Evolutionary conservation across 2,113 vertebrate genomes (phyloP).

Genomic region (Natator depressus): DNA sequence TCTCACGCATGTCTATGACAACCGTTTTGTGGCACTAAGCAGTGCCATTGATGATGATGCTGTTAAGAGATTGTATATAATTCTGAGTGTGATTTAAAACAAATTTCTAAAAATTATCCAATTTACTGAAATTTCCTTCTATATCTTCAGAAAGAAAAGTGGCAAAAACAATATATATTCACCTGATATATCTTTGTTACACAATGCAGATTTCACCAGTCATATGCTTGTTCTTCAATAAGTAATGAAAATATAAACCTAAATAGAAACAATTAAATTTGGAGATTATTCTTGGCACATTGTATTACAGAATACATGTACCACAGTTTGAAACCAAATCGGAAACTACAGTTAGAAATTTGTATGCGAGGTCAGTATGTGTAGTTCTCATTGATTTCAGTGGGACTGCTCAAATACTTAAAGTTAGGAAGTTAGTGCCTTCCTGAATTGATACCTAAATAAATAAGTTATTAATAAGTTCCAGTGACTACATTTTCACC

Average conservation of each 20-base stretch:
- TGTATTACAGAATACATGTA: neutral
- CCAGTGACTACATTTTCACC: neutral
- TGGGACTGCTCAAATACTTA: neutral
- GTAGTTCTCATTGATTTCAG: neutral
- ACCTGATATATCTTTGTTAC: neutral
- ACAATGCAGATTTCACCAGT: neutral
- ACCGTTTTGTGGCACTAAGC: neutral
- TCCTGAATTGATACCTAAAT: neutral
- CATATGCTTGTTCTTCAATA: neutral
- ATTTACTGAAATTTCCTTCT: neutral
- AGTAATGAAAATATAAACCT: constrained; percentile 1
- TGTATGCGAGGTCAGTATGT: neutral
- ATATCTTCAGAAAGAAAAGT: neutral
- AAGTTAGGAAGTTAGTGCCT: neutral
- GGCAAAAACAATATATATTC: neutral
- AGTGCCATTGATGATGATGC: constrained; percentile 2
- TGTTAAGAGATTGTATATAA: neutral
- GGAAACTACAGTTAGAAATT: neutral
- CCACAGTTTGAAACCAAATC: neutral
- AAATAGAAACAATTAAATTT: neutral
- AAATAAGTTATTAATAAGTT: neutral
- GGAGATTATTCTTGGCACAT: neutral
- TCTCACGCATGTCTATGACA: neutral
- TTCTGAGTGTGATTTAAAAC: constrained; percentile 5
- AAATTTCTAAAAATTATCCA: neutral